Conservation (phyloP, 2,113 vertebrate genomes). For the Chrysochloris asiatica region DNA sequence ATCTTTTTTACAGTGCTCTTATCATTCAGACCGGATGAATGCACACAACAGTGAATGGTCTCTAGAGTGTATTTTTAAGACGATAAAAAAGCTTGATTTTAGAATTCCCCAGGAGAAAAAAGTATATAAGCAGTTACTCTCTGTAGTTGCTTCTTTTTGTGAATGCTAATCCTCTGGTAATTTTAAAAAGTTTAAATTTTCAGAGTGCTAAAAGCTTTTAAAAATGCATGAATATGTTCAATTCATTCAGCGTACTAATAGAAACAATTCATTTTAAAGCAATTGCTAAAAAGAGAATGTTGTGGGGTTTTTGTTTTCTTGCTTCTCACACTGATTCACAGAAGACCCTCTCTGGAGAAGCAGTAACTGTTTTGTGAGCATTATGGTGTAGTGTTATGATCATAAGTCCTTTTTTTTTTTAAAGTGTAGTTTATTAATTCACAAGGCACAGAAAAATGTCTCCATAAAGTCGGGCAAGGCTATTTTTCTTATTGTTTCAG, state of each 20-base stretch:
- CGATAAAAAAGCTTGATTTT: conserved; percentile 49
- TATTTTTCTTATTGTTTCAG: background rate
- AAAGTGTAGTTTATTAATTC: conserved; percentile 37
- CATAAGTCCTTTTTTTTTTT: background rate
- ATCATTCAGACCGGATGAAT: conserved; percentile 82
- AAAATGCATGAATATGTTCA: conserved; percentile 27
- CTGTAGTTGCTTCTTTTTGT: conserved; percentile 59
- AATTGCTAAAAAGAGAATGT: conserved; percentile 4
- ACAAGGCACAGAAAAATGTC: background rate
- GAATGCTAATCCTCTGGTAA: background rate
- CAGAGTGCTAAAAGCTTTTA: background rate
- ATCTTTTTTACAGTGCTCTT: conserved; percentile 78
- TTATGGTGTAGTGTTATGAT: background rate
- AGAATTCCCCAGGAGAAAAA: conserved; percentile 66
- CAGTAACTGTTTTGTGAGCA: conserved; percentile 3
- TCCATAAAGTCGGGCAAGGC: background rate
- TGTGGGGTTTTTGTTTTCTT: conserved; percentile 14
- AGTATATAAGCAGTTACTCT: conserved; percentile 45
- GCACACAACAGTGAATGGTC: conserved; percentile 60
- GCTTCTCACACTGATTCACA: background rate
- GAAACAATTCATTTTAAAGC: conserved; percentile 15
- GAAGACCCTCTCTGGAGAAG: background rate
- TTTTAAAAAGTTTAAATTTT: conserved; percentile 42
- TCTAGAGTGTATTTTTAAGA: conserved; percentile 60
- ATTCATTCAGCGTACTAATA: background rate